Conservation (phyloP, 1,140 invertebrate species). For the Eulimnadia texana region DNA sequence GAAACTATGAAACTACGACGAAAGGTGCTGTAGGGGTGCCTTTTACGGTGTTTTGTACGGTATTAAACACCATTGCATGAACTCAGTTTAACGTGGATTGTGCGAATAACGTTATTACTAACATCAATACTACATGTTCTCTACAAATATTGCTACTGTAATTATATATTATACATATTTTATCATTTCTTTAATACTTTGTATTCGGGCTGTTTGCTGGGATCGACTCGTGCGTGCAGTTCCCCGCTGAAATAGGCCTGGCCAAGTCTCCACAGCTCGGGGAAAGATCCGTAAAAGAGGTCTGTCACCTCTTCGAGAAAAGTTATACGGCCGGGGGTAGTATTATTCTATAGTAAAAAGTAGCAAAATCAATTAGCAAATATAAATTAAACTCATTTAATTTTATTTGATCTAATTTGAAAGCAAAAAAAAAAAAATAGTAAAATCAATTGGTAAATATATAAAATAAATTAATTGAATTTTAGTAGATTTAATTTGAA, state of each 20-base stretch:
- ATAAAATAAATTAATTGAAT: not conserved
- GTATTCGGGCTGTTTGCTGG: conserved; percentile 49
- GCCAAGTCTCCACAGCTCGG: conserved; percentile 76
- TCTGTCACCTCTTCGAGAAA: conserved; percentile 60
- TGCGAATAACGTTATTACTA: too few relatives aligned
- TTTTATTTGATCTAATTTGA: too few relatives aligned
- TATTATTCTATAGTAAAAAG: not conserved
- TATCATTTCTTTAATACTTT: too few relatives aligned
- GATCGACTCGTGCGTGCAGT: conserved; percentile 51
- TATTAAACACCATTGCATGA: too few relatives aligned
- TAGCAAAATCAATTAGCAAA: not conserved
- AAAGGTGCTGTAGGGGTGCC: too few relatives aligned
- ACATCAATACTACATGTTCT: conserved; percentile 13
- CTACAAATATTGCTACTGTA: not conserved
- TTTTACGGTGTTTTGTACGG: too few relatives aligned
- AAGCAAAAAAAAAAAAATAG: too few relatives aligned
- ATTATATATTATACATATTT: too few relatives aligned
- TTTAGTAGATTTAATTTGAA: too few relatives aligned
- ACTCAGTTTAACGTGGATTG: too few relatives aligned
- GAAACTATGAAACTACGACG: too few relatives aligned
- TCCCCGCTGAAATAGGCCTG: conserved; percentile 79
- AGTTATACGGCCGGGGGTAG: conserved; percentile 35
- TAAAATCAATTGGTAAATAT: too few relatives aligned
- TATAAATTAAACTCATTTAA: not conserved
- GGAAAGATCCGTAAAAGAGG: conserved; percentile 50